Conservation (phyloP, 2,888 invertebrate species). For the Chrysodeixis includens region DNA sequence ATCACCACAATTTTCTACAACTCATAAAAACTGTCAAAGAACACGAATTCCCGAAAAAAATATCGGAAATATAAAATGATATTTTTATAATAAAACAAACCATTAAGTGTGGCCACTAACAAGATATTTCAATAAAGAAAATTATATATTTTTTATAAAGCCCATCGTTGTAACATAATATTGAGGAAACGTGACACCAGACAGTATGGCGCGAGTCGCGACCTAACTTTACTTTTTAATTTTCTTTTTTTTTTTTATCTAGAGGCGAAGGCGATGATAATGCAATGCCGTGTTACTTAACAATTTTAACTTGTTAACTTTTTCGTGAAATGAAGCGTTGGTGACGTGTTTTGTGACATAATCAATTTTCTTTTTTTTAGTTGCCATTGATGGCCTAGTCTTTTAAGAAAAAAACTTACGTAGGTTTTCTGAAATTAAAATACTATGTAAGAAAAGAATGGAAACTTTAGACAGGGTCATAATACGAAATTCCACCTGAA, state of each 20-base stretch:
- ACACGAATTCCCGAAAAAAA: conserved; percentile 29
- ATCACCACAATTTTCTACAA: neutral
- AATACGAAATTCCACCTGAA: too few relatives aligned
- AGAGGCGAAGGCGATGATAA: conserved; percentile 80
- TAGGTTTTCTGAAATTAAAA: too few relatives aligned
- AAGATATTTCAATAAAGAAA: conserved; percentile 82
- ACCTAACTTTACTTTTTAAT: conserved; percentile 81
- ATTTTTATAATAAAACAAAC: conserved; percentile 53
- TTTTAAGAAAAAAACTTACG: too few relatives aligned
- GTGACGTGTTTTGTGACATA: neutral
- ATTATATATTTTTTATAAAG: conserved; percentile 78
- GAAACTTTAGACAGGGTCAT: too few relatives aligned
- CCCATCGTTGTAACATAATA: conserved; percentile 83
- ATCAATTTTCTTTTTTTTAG: neutral
- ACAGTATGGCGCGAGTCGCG: conserved; percentile 86
- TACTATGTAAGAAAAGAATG: too few relatives aligned
- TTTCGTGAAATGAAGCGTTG: neutral
- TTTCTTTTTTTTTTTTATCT: conserved; percentile 75
- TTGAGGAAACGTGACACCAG: conserved; percentile 87
- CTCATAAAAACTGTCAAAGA: conserved; percentile 9
- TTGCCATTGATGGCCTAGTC: too few relatives aligned
- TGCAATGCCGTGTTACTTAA: conserved; percentile 51
- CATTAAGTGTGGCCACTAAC: conserved; percentile 58
- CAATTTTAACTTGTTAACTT: conserved; percentile 3
- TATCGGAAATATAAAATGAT: conserved; percentile 49